These are phyloP conservation scores for Porites cylindrica DNA, from an alignment of 92 coral and sea anemone species.

Conservation along the genomic window DNA sequence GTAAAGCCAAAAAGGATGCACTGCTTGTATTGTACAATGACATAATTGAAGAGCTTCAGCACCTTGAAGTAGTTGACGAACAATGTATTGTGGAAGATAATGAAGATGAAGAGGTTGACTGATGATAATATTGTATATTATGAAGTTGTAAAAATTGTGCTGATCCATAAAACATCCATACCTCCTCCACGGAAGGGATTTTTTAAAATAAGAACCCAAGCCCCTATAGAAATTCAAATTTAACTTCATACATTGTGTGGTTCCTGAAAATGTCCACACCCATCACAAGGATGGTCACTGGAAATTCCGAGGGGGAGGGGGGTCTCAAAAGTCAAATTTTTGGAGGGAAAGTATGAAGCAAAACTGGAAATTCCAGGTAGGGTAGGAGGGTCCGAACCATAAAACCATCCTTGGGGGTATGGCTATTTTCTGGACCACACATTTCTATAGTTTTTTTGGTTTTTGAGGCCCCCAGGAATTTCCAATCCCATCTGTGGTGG, in stretches of 20 bases:
- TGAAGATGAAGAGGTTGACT: constrained; percentile 36
- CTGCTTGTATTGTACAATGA: constrained; percentile 22
- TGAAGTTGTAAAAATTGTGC: constrained; percentile 30
- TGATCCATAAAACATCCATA: constrained; percentile 5
- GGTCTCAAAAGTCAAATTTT: too few relatives aligned
- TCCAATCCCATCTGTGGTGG: background rate
- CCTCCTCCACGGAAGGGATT: constrained; percentile 8
- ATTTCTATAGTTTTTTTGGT: background rate
- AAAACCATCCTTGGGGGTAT: constrained; percentile 19
- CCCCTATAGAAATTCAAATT: background rate
- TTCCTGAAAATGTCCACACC: too few relatives aligned
- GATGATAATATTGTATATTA: constrained; percentile 12
- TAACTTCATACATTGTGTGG: too few relatives aligned
- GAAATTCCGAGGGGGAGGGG: too few relatives aligned
- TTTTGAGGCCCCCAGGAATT: background rate
- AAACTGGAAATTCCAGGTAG: background rate
- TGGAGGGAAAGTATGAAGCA: background rate
- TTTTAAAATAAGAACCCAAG: background rate
- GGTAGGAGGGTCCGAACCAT: background rate
- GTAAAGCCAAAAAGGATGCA: constrained; percentile 22
- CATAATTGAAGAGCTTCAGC: constrained; percentile 17
- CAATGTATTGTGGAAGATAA: constrained; percentile 4
- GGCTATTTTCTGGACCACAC: background rate
- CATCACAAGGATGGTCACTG: too few relatives aligned
- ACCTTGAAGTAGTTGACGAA: constrained; percentile 27